A percentile compares a stretch with the other conserved stretches of the same genome.
These are phyloP conservation scores for Frankliniella intonsa DNA, from an alignment of 2,888 invertebrate genomes.

Conservation along the genomic window DNA sequence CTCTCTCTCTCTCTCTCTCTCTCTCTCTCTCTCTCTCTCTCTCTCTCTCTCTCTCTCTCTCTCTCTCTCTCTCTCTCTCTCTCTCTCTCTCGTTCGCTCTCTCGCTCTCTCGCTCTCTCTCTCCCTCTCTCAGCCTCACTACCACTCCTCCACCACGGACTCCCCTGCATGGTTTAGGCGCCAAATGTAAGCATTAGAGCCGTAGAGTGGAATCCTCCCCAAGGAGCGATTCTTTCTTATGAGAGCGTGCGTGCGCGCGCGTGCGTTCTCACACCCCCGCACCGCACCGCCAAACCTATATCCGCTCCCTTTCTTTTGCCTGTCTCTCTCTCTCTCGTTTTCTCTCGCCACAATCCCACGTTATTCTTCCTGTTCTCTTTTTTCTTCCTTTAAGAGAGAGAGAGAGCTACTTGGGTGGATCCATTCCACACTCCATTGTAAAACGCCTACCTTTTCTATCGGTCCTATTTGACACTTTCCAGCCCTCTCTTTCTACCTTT, in stretches of 20 bases:
- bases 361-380: too few relatives aligned
- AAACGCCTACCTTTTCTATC: too few relatives aligned
- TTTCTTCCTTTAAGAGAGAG: too few relatives aligned
- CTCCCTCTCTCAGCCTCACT: neutral
- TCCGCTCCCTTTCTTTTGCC: neutral
- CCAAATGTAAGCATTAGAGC: neutral
- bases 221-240: conserved; percentile 10
- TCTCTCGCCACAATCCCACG: too few relatives aligned
- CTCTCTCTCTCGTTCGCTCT: neutral
- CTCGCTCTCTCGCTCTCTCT: neutral
- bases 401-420: too few relatives aligned
- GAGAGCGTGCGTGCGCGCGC: neutral
- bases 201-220: neutral
- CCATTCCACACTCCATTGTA: too few relatives aligned
- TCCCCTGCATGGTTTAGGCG: neutral
- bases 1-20: neutral
- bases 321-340: too few relatives aligned
- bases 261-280: too few relatives aligned
- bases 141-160: neutral
- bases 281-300: neutral
- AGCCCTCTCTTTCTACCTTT: too few relatives aligned
- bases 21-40: neutral
- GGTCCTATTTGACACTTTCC: too few relatives aligned
- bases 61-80: neutral
- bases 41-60: neutral